Percentiles rank a stretch among this genome's conserved stretches.
phyloP scores from a whole-genome alignment of 2,888 invertebrate genomes.

The Hirtodrosophila trivittata region DNA sequence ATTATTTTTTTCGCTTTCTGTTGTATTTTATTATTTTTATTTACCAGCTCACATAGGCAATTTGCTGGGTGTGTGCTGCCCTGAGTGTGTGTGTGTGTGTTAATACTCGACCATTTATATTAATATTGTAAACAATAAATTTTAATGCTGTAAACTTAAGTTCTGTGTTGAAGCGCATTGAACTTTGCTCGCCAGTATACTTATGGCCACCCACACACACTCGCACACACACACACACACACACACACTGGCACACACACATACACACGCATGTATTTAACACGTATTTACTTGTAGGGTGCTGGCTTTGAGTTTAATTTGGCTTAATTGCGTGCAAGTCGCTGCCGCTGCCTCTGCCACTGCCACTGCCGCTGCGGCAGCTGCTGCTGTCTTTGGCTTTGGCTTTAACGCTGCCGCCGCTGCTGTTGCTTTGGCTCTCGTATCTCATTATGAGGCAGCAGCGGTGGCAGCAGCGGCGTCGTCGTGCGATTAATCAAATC shows the following conservation, averaged over 20 bases:
- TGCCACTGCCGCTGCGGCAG: slow-evolving; percentile 13
- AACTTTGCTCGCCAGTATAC: slow-evolving; percentile 54
- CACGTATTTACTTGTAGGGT: slow-evolving; percentile 62
- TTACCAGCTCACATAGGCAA: slow-evolving; percentile 17
- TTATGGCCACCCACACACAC: slow-evolving; percentile 9
- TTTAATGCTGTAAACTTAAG: slow-evolving; percentile 68
- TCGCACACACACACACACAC: slow-evolving; percentile 12
- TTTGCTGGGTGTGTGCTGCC: slow-evolving; percentile 3
- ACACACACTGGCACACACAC: slow-evolving; percentile 5
- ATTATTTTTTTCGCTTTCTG: slow-evolving; percentile 24
- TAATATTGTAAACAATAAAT: slow-evolving; percentile 73
- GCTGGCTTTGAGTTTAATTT: slow-evolving; percentile 61
- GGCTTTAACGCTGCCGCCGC: slow-evolving; percentile 17
- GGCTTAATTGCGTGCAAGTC: slow-evolving; percentile 75
- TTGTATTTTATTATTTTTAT: slow-evolving; percentile 48
- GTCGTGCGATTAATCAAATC: slow-evolving; percentile 75
- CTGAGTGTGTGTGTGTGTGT: slow-evolving; percentile 36
- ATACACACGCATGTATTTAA: slow-evolving; percentile 40
- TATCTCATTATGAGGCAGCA: slow-evolving; percentile 55
- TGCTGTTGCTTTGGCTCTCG: slow-evolving; percentile 1
- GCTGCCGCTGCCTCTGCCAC: slow-evolving; percentile 35
- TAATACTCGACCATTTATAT: slow-evolving; percentile 70
- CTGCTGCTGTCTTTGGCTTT: background rate
- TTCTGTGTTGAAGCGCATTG: slow-evolving; percentile 60
- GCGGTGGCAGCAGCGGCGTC: slow-evolving; percentile 27